phyloP scores from a whole-genome alignment of 2,888 invertebrate species.

The Zele albiditarsus region DNA sequence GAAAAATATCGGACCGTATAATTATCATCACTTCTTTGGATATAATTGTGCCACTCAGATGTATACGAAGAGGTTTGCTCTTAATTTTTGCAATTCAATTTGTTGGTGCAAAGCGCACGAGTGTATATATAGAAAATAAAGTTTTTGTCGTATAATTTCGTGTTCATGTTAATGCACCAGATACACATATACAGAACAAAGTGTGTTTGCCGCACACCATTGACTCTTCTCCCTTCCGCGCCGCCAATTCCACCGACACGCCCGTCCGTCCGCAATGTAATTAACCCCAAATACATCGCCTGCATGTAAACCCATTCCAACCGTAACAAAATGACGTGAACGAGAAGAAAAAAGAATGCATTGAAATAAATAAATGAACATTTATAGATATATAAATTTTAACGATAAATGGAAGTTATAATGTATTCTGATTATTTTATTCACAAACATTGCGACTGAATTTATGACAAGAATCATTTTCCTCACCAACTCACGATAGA shows the following conservation, averaged over 20 bases:
- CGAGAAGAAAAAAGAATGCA: background rate
- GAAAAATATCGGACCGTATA: background rate
- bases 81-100: conserved; percentile 8
- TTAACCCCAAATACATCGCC: conserved; percentile 45
- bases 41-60: background rate
- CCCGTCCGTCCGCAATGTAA: conserved; percentile 44
- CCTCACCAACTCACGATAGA: background rate
- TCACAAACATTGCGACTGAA: background rate
- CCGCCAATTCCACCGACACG: conserved; percentile 16
- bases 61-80: background rate
- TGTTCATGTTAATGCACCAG: conserved; percentile 13
- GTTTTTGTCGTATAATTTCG: conserved; percentile 24
- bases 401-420: background rate
- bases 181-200: background rate
- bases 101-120: background rate
- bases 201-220: background rate
- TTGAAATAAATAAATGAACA: background rate
- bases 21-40: background rate
- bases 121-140: background rate
- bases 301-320: background rate
- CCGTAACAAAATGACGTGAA: conserved; percentile 12
- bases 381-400: background rate
- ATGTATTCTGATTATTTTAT: background rate
- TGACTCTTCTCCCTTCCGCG: conserved; percentile 3
- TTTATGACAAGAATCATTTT: background rate